These are phyloP conservation scores for Drosophila borborema DNA, from an alignment of 2,888 invertebrate species.

Conservation along the genomic window DNA sequence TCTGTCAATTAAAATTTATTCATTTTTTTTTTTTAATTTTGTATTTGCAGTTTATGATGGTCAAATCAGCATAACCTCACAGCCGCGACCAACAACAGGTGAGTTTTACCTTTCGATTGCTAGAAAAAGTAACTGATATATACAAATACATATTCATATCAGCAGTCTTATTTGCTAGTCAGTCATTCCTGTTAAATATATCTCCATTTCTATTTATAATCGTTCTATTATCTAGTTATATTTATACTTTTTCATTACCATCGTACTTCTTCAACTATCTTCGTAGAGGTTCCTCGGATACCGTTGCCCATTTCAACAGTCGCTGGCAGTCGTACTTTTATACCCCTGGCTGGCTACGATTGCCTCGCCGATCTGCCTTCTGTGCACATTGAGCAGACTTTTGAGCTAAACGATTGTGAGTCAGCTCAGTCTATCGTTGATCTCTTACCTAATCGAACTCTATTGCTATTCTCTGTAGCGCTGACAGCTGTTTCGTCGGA, in stretches of 20 bases:
- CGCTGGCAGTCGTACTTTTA: slow-evolving; percentile 72
- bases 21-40: not conserved
- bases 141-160: not conserved
- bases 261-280: not conserved
- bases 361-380: slow-evolving; percentile 90
- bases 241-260: not conserved
- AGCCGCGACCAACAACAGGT: slow-evolving; percentile 66
- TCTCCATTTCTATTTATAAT: not conserved
- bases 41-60: slow-evolving; percentile 77
- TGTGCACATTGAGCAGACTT: slow-evolving; percentile 91
- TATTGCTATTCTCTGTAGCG: slow-evolving; percentile 51
- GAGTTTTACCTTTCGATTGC: not conserved
- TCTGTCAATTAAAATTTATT: too few species aligned
- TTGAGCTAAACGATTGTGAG: slow-evolving; percentile 91
- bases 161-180: not conserved
- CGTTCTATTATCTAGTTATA: not conserved
- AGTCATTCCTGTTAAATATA: not conserved
- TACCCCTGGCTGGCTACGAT: slow-evolving; percentile 89
- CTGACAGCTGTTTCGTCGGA: slow-evolving; percentile 87
- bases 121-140: not conserved
- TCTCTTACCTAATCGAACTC: not conserved
- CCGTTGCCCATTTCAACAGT: slow-evolving; percentile 81
- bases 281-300: slow-evolving; percentile 58
- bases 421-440: not conserved
- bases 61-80: slow-evolving; percentile 81